phyloP scores from a whole-genome alignment of 2,797 vertebrate species.

The Manis pentadactyla region DNA sequence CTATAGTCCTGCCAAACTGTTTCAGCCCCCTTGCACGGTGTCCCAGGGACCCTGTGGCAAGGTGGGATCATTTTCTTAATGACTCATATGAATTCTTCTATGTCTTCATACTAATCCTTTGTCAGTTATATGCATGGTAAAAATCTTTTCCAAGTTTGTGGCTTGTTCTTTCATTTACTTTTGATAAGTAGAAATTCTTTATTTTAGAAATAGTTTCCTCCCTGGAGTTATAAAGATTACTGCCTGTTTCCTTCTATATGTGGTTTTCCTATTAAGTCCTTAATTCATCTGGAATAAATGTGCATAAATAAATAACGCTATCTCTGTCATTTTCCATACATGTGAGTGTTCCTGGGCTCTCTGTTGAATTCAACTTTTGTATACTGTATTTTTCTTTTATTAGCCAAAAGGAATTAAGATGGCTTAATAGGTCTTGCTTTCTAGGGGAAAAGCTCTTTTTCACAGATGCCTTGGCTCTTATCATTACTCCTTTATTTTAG shows the following conservation, averaged over 20 bases:
- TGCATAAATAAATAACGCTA: neutral
- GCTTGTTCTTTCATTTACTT: neutral
- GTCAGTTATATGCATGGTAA: neutral
- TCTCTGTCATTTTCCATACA: neutral
- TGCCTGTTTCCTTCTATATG: neutral
- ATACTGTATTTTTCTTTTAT: neutral
- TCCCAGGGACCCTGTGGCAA: neutral
- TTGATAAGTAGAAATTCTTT: neutral
- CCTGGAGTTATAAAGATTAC: neutral
- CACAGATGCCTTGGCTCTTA: neutral
- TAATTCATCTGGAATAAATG: neutral
- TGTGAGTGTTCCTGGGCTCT: neutral
- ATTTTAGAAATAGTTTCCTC: neutral
- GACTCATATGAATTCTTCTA: neutral
- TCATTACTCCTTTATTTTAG: constrained; percentile 13
- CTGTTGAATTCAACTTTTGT: neutral
- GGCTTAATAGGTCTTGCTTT: neutral
- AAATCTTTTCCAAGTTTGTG: constrained; percentile 1
- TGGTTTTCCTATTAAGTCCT: neutral
- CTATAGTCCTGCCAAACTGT: neutral
- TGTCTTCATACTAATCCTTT: neutral
- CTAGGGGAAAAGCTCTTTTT: neutral
- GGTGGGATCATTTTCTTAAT: neutral
- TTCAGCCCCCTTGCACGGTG: neutral
- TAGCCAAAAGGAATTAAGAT: neutral